phyloP scores from a whole-genome alignment of 2,113 vertebrate genomes.

The Xyrauchen texanus region DNA sequence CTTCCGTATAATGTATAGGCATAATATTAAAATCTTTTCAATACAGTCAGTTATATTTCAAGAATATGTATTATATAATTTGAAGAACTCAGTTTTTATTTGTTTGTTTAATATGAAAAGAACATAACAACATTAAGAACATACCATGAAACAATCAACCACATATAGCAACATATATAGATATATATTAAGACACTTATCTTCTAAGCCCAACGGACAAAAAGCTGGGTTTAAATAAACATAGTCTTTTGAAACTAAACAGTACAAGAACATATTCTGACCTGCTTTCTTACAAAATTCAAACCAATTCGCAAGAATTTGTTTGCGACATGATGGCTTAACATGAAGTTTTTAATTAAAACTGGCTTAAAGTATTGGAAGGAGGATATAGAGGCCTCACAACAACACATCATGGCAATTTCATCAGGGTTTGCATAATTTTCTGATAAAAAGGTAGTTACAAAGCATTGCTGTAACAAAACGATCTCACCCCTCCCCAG shows the following conservation, averaged over 20 bases:
- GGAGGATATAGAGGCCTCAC: slow-evolving; percentile 5
- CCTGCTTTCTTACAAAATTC: slow-evolving; percentile 58
- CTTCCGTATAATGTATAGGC: too few relatives aligned
- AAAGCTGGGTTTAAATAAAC: slow-evolving; percentile 75
- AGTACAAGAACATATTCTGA: slow-evolving; percentile 64
- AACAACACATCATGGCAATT: slow-evolving; percentile 53
- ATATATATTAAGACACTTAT: slow-evolving; percentile 72
- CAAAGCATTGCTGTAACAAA: slow-evolving; percentile 57
- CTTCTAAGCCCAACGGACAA: slow-evolving; percentile 61
- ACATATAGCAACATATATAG: slow-evolving; percentile 63
- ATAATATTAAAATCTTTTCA: too few relatives aligned
- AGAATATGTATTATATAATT: not conserved
- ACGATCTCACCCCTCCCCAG: slow-evolving; percentile 64
- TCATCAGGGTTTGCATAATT: slow-evolving; percentile 56
- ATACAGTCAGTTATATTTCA: not conserved
- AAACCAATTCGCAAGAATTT: slow-evolving; percentile 50
- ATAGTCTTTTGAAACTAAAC: slow-evolving; percentile 56
- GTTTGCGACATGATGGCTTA: slow-evolving; percentile 53
- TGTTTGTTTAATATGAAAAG: slow-evolving; percentile 78
- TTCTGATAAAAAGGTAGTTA: slow-evolving; percentile 51
- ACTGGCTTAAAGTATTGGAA: slow-evolving; percentile 17
- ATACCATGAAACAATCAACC: slow-evolving; percentile 61
- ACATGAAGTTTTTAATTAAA: slow-evolving; percentile 32
- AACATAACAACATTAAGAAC: slow-evolving; percentile 64
- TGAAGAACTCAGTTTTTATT: slow-evolving; percentile 20